Evolutionary conservation across 2,113 vertebrate genomes (phyloP), one percentile per base, ranked within the genome.

Genomic region (Mormoops blainvillei): DNA sequence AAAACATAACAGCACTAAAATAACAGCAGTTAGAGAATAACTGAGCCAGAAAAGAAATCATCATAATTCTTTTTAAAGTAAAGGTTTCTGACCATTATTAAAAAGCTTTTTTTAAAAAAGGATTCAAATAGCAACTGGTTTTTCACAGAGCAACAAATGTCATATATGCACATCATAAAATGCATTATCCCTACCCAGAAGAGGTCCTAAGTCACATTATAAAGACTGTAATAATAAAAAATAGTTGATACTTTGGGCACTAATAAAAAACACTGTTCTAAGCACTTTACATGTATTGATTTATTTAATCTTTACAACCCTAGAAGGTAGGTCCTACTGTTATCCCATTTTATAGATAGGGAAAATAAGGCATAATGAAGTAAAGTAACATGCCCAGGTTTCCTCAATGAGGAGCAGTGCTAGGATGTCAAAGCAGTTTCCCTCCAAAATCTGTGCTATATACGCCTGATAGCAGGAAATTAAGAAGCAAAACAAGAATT

Each of bases 71-170:
- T 78, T 86, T 84, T 76, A 73, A 97, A 82, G 80, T 91, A 87
- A 87, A 91, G 2, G 7, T 89, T 91, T 93, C 26, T 52, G 20
- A 43, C 56, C 58, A 92, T 82, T 48, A 89, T 28, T 84, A 43
- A 85, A 87, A 52, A 58, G 73, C n/a, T n/a, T 26, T 12, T 48
- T 48, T 48, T 48, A 81, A 81, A 92, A 38, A 61, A 93, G 6
- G 26, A 67, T 82, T 91, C 56, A 73, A 83, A 86, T 3, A 83
- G 54, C 68, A 83, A 71, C 0, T 68, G 45, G 26, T 13, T 94
- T 90, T 88, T 86, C 70, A 93, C 33, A 96, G 48, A 93, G 56
- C 71, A 93, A 78, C 56, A 68, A 68, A 91, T 73, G 91, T 93
- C 83, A 86, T 61, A 43, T 67, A 89, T 15, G 20, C 26, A 68